phyloP scores from a whole-genome alignment of 1,140 invertebrate species.

The Argopecten irradians region DNA sequence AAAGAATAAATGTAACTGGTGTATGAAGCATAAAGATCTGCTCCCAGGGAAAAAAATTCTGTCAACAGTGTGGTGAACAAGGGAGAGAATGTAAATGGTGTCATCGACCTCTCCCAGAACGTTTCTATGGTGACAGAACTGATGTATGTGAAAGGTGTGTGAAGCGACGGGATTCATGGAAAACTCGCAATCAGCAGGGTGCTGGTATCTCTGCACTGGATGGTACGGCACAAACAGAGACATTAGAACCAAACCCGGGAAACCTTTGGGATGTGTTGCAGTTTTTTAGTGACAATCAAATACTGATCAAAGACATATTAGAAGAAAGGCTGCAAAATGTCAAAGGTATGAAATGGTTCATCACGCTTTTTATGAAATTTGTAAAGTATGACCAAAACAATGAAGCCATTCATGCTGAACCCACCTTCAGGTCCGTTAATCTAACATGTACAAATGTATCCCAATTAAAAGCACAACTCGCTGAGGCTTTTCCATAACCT shows the following conservation, averaged over 20 bases:
- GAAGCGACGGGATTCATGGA: no score
- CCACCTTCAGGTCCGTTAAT: slow-evolving; percentile 36
- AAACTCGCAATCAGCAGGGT: no score
- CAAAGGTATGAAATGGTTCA: slow-evolving; percentile 37
- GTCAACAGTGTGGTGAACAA: no score
- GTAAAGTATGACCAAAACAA: slow-evolving; percentile 39
- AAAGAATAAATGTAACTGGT: no score
- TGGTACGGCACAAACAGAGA: slow-evolving; percentile 24
- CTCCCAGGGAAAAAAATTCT: no score
- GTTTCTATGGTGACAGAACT: no score
- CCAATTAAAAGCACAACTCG: slow-evolving; percentile 34
- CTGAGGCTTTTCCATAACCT: slow-evolving; percentile 39
- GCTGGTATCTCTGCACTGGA: neutral
- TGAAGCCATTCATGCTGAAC: slow-evolving; percentile 39
- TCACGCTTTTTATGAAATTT: slow-evolving; percentile 41
- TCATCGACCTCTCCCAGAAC: no score
- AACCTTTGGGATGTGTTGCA: slow-evolving; percentile 34
- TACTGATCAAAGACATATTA: no score
- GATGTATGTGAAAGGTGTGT: no score
- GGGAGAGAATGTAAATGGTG: no score
- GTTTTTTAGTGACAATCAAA: slow-evolving; percentile 40
- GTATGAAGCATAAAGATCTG: no score
- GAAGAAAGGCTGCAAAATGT: neutral
- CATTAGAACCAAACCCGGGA: slow-evolving; percentile 32
- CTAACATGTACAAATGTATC: slow-evolving; percentile 26